A percentile compares a stretch with the other conserved stretches of the same genome.
Conservation (phyloP, 2,113 vertebrate genomes). For the Enhydra lutris region DNA sequence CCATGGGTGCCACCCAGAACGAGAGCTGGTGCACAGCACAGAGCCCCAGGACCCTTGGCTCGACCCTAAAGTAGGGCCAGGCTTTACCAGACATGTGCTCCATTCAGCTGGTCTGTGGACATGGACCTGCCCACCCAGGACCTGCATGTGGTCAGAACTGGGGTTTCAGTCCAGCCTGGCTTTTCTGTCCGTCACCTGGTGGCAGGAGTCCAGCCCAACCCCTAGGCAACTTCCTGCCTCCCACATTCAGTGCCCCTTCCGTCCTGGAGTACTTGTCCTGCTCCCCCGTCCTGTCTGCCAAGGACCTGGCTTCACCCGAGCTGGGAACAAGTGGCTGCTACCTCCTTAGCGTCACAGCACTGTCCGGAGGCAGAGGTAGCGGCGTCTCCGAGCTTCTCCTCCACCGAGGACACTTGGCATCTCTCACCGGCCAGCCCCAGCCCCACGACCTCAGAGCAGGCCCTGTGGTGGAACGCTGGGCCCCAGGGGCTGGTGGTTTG, state of each 20-base stretch:
- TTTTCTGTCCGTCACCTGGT: background rate
- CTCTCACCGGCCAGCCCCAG: background rate
- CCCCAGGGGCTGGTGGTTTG: rapidly evolving
- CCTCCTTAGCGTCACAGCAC: background rate
- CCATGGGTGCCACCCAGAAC: background rate
- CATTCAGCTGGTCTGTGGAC: background rate
- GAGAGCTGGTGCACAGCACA: background rate
- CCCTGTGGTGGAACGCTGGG: background rate
- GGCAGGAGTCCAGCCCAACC: background rate
- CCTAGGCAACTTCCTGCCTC: background rate
- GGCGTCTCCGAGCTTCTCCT: background rate
- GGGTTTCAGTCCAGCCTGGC: background rate
- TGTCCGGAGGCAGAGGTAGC: background rate
- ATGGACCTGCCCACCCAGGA: background rate
- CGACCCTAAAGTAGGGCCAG: too few species aligned
- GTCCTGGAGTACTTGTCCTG: background rate
- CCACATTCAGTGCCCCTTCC: background rate
- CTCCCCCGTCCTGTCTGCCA: background rate
- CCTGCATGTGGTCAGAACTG: background rate
- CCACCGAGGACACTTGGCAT: background rate
- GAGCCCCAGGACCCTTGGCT: background rate
- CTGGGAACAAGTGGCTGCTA: background rate
- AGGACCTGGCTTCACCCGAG: background rate
- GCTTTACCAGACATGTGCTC: background rate
- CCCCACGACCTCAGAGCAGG: background rate